Evolutionary conservation across 2,888 invertebrate genomes (phyloP).

Genomic region (Bugula neritina): DNA sequence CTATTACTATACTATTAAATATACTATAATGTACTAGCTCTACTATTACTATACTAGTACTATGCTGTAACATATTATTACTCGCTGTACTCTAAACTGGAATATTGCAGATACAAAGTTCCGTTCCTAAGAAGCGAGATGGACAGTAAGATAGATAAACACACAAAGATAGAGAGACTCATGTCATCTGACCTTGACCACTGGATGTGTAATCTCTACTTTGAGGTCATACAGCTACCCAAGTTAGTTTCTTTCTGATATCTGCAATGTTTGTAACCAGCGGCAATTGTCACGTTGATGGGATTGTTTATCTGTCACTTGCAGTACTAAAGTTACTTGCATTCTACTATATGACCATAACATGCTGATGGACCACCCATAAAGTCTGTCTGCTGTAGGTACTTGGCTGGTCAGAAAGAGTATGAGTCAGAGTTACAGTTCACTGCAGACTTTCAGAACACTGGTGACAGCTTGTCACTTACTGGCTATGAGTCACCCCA

Average conservation of each 20-base stretch:
- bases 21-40: too few species aligned
- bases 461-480: constrained; percentile 42
- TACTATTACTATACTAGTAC: too few species aligned
- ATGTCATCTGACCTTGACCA: constrained; percentile 48
- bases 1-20: too few species aligned
- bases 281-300: too few species aligned
- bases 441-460: constrained; percentile 43
- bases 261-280: too few species aligned
- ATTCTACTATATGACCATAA: too few species aligned
- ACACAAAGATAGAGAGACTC: constrained; percentile 45
- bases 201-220: constrained; percentile 50
- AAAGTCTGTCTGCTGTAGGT: too few species aligned
- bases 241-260: constrained; percentile 37
- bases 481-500: background rate
- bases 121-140: constrained; percentile 47
- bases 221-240: constrained; percentile 47
- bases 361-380: too few species aligned
- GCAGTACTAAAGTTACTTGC: too few species aligned
- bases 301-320: too few species aligned
- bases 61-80: too few species aligned
- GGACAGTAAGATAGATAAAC: constrained; percentile 44
- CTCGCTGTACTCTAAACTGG: too few species aligned
- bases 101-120: constrained; percentile 43
- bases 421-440: constrained; percentile 50
- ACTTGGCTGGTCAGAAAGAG: constrained; percentile 49